Evolutionary conservation across 2,797 vertebrate species (phyloP).

Genomic region (Natrix natrix): DNA sequence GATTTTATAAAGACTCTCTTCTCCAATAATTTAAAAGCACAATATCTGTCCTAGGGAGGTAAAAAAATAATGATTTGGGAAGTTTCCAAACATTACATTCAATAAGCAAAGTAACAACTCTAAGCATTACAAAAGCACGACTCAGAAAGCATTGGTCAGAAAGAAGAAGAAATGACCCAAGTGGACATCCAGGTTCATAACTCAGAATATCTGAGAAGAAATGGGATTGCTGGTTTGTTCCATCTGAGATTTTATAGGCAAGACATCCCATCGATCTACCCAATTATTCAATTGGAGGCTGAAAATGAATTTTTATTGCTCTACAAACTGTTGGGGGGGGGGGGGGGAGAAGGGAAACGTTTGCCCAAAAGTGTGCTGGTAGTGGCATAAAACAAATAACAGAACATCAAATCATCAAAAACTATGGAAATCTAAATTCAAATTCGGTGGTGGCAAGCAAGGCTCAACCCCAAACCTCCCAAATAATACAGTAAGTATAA

Average conservation of each 20-base stretch:
- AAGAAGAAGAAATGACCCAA: not conserved
- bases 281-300: not conserved
- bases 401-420: not conserved
- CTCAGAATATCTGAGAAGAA: not conserved
- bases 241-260: not conserved
- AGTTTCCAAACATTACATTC: not conserved
- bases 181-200: not conserved
- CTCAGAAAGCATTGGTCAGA: not conserved
- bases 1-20: not conserved
- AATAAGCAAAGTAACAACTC: not conserved
- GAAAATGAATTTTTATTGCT: not conserved
- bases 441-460: not conserved
- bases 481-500: not conserved
- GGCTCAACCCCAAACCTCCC: not conserved
- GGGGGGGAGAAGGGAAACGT: too few species aligned
- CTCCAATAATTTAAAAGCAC: not conserved
- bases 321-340: not conserved
- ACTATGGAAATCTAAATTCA: not conserved
- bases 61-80: not conserved
- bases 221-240: not conserved
- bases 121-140: not conserved
- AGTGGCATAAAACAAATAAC: not conserved
- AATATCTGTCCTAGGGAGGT: not conserved
- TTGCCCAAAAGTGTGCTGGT: not conserved
- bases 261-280: not conserved